Percentiles rank a stretch among this genome's conserved stretches.
Conservation (phyloP, 1,140 invertebrate genomes). For the Microplitis demolitor region DNA sequence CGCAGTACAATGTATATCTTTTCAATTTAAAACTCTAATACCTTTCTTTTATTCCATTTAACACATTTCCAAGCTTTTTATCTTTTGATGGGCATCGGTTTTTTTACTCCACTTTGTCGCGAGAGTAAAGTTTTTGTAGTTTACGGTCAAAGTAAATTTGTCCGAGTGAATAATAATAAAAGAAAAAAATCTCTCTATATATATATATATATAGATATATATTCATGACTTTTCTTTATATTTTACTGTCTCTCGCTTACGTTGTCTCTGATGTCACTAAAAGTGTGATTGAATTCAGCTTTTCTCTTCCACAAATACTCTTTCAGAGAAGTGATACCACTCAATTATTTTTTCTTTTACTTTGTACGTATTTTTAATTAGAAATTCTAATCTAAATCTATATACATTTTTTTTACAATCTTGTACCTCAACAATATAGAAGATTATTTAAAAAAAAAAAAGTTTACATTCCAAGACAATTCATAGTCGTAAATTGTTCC, state of each 20-base stretch:
- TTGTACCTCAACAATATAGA: background rate
- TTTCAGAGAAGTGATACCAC: background rate
- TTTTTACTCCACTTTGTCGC: background rate
- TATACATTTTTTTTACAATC: background rate
- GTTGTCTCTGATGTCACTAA: constrained; percentile 10
- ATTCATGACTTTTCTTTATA: background rate
- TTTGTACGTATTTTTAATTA: background rate
- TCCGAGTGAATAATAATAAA: constrained; percentile 11
- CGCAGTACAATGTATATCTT: background rate
- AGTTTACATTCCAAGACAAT: background rate
- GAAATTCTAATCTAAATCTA: background rate
- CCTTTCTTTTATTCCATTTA: background rate
- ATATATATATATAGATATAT: no score
- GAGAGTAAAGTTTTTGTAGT: background rate
- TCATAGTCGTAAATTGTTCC: no score
- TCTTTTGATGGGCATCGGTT: background rate
- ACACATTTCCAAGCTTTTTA: background rate
- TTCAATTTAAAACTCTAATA: background rate
- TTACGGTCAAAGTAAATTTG: constrained; percentile 10
- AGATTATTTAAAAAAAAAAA: background rate
- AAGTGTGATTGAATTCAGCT: constrained; percentile 15
- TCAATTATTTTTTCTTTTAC: background rate
- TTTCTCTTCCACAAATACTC: background rate
- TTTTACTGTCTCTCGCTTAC: constrained; percentile 13
- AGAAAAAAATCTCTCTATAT: no score